Evolutionary conservation across 1,140 invertebrate genomes (phyloP).

Genomic region (Atopsyche davidsoni): DNA sequence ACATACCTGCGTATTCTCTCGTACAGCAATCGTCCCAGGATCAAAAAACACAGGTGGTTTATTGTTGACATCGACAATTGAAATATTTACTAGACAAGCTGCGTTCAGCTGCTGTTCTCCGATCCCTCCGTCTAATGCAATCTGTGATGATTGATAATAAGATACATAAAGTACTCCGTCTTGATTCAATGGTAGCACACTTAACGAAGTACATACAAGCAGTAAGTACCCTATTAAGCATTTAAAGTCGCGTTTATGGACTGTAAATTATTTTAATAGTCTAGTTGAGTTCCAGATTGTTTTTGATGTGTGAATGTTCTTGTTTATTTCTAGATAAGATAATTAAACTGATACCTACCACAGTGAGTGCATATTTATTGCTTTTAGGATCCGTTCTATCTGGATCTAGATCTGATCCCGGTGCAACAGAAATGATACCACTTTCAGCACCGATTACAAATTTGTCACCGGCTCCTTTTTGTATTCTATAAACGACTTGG

Average conservation of each 20-base stretch:
- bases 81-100: constrained; percentile 72
- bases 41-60: constrained; percentile 72
- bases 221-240: no score
- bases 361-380: constrained; percentile 59
- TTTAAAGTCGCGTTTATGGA: neutral
- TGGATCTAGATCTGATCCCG: constrained; percentile 82
- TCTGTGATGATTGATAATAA: no score
- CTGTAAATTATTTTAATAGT: neutral
- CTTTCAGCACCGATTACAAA: constrained; percentile 81
- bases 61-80: constrained; percentile 86
- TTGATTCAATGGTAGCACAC: no score
- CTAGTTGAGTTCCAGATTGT: neutral
- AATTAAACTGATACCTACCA: constrained; percentile 48
- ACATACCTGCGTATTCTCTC: constrained; percentile 69
- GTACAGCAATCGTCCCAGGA: constrained; percentile 59
- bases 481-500: constrained; percentile 79
- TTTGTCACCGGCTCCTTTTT: constrained; percentile 82
- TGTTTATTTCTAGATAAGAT: no score
- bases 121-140: constrained; percentile 82
- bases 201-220: no score
- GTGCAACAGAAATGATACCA: constrained; percentile 78
- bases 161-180: no score
- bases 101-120: constrained; percentile 68
- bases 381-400: constrained; percentile 74
- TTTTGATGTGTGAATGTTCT: neutral